Base-by-base conservation (phyloP, 2,888 invertebrate genomes). In the Nymphalis c-album region DNA sequence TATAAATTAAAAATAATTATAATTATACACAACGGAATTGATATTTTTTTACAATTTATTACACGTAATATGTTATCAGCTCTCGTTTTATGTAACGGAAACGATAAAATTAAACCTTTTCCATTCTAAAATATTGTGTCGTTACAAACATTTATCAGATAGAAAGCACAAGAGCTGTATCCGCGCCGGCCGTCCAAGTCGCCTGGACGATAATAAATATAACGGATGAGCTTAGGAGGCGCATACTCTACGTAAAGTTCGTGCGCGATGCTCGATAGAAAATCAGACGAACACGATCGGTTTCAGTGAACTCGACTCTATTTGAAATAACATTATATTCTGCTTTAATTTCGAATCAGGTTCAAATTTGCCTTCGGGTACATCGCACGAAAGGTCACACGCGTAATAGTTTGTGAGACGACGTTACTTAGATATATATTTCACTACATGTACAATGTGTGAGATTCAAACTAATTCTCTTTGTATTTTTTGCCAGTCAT, bases 211-310 rank as follows among this genome's bases (percentile, higher is more conserved):
- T 79, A 84, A 82, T 80, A 81, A 82, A 83, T 79, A 78, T 80
- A 80, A 79, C 79, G 78, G 81, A 81, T 80, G 79, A 75, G 69
- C 63, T 72, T 70, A 62, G 47, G 67, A 63, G 55, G 67, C 50
- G 53, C 50, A 53, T 60, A 60, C 61, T 73, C 71, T 63, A 61
- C 67, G 63, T 63, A 53, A 66, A 63, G 69, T 84, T 90, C 89
- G 88, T 90, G 90, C 83, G 77, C 78, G 85, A 89, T 88, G 82
- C 76, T 80, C 79, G 87, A 89, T 90, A 87, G 80, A 85, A 85
- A 80, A 79, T 82, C 79, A 85, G 85, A 84, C 81, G 84, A 82
- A 83, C 89, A 87, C 86, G 86, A 86, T 84, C 82, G 83, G 80
- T 78, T 76, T 79, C 87, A 57, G 57, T 18, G 87, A 86, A 85